Base-by-base conservation (phyloP, 2,888 invertebrate species). In the Chloroclystis v-ata region DNA sequence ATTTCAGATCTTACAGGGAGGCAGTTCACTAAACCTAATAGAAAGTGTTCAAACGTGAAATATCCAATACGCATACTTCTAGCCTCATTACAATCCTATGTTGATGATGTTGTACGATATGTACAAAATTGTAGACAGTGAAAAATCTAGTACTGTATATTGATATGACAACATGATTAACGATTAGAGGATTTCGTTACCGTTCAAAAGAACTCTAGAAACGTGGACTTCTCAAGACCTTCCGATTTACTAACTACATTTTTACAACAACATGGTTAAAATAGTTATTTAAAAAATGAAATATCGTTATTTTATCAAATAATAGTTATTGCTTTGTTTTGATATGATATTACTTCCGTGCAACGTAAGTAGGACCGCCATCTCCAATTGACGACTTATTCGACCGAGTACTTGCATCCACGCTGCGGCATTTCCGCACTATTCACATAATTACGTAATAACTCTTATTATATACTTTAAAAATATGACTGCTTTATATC, bases 401-500 rank as follows among this genome's bases (percentile, higher is more conserved):
- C 24, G 37, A 12, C 29, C 10, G 44, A 12, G 43, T 32, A 20
- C 35, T 5, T 10, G 37, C 38, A 40, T 59, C 60, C 60, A 52
- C 62, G 57, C 60, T 60, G 55, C 57, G 56, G 72, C 72, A 67
- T 57, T 59, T 40, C 75, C 68, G 75, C 72, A 78, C 76, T 69
- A 64, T 65, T 65, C 69, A 67, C 74, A 73, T 78, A 72, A 78
- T 82, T 83, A 84, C 82, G 78, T 82, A 75, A 76, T 82, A 83
- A 85, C 79, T 80, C 86, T 84, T 86, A 85, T 75, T 75, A 72
- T 80, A 78, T 83, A 84, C 81, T 86, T 75, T 82, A 86, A 86
- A 87, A 85, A 87, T 87, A 87, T 87, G 86, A 87, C 86, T 87
- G 82, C 81, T 76, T 85, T 85, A 81, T 83, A 84, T 82, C 86